phyloP scores from a whole-genome alignment of 2,888 invertebrate species.

The Oligia strigilis region DNA sequence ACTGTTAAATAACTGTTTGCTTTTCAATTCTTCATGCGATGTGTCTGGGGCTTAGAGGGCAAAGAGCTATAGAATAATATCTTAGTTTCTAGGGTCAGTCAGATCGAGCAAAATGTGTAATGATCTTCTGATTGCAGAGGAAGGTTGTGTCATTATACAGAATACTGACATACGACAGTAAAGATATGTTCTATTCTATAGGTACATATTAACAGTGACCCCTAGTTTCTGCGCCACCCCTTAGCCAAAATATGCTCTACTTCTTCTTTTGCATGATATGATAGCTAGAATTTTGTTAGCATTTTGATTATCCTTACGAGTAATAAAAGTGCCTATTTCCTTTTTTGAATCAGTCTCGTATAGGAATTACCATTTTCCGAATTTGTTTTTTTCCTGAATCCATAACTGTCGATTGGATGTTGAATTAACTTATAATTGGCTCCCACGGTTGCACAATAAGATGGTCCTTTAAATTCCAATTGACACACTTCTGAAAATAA shows the following conservation, averaged over 20 bases:
- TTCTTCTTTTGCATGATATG: neutral
- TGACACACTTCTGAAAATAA: slow-evolving; percentile 31
- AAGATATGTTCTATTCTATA: neutral
- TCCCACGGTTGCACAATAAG: neutral
- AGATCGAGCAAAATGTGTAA: neutral
- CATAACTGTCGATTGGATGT: neutral
- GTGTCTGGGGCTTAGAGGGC: neutral
- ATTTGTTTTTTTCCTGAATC: neutral
- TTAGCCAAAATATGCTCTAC: neutral
- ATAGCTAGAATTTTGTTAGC: neutral
- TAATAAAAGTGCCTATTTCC: too few relatives aligned
- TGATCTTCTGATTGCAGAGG: neutral
- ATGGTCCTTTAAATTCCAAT: slow-evolving; percentile 18
- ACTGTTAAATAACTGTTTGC: neutral
- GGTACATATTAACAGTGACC: neutral
- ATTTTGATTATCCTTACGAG: neutral
- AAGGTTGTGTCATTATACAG: neutral
- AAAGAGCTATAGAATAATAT: neutral
- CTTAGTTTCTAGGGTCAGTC: neutral
- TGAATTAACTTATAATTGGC: neutral
- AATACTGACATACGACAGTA: neutral
- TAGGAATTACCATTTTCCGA: neutral
- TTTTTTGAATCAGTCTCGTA: neutral
- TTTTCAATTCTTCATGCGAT: slow-evolving; percentile 3
- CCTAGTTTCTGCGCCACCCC: neutral